Evolutionary conservation across 2,888 invertebrate species (phyloP).

Genomic region (Ophion obscuratus): DNA sequence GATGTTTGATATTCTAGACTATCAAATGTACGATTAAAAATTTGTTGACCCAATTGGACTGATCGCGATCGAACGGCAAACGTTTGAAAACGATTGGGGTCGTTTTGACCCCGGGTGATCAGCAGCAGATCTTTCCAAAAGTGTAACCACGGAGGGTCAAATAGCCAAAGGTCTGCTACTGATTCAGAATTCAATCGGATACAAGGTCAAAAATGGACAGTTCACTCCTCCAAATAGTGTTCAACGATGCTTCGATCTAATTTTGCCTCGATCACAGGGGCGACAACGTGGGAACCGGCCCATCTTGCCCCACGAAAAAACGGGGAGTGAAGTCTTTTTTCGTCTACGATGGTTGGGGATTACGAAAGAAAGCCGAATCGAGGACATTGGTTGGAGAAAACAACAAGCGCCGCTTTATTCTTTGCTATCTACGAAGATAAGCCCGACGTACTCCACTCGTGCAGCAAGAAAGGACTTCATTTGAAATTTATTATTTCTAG

Average conservation of each 20-base stretch:
- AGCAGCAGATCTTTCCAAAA: no score
- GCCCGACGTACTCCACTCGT: neutral
- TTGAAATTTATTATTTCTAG: neutral
- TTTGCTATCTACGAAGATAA: neutral
- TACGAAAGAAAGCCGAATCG: neutral
- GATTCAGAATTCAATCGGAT: no score
- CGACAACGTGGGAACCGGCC: neutral
- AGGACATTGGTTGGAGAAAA: neutral
- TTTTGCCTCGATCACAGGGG: neutral
- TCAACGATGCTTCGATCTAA: neutral
- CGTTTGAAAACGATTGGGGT: no score
- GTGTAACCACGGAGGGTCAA: no score
- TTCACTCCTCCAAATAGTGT: neutral
- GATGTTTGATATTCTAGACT: no score
- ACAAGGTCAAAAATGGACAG: no score
- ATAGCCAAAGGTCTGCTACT: no score
- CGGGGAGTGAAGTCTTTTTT: neutral
- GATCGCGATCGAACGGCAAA: no score
- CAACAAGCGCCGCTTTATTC: neutral
- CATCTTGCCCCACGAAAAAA: neutral
- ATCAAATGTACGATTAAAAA: no score
- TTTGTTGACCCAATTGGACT: no score
- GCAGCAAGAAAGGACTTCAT: neutral
- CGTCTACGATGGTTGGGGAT: neutral
- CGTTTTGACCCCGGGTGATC: no score